phyloP scores from a whole-genome alignment of 2,797 vertebrate species.

The Nannoperca australis region DNA sequence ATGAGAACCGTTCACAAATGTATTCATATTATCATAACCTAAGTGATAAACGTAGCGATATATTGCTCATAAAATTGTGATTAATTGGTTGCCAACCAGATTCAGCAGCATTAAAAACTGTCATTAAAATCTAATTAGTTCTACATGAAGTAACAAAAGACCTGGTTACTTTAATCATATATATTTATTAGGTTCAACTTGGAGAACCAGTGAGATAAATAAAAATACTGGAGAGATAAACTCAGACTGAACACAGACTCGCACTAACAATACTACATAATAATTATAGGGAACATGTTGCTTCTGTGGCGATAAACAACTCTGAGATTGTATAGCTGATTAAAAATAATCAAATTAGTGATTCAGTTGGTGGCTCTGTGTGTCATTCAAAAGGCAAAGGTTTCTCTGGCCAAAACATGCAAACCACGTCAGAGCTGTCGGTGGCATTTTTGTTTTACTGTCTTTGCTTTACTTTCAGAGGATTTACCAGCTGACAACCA shows the following conservation, averaged over 20 bases:
- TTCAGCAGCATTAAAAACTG: slow-evolving; percentile 85
- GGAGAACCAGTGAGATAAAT: slow-evolving; percentile 69
- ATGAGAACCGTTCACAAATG: slow-evolving; percentile 27
- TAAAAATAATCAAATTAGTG: slow-evolving; percentile 43
- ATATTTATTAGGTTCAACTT: slow-evolving; percentile 86
- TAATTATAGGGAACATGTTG: slow-evolving; percentile 55
- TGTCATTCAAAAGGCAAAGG: neutral
- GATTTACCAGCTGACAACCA: slow-evolving; percentile 39
- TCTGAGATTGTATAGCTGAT: slow-evolving; percentile 45
- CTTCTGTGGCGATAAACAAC: slow-evolving; percentile 58
- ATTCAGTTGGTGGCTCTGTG: slow-evolving; percentile 17
- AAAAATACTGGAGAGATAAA: slow-evolving; percentile 73
- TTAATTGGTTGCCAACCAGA: slow-evolving; percentile 87
- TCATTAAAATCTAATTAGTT: slow-evolving; percentile 91
- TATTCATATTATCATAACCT: slow-evolving; percentile 46
- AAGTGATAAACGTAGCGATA: slow-evolving; percentile 64
- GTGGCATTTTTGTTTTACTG: slow-evolving; percentile 25
- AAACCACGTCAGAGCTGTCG: neutral
- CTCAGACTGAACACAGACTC: slow-evolving; percentile 63
- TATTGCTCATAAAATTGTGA: slow-evolving; percentile 87
- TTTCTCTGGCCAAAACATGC: slow-evolving; percentile 9
- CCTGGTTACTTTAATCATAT: slow-evolving; percentile 87
- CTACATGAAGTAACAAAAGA: slow-evolving; percentile 86
- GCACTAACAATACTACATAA: slow-evolving; percentile 62
- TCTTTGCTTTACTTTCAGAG: slow-evolving; percentile 18